These are phyloP conservation scores for Trematocara nigrifrons DNA, from an alignment of 2,113 vertebrate genomes.

Conservation along the genomic window DNA sequence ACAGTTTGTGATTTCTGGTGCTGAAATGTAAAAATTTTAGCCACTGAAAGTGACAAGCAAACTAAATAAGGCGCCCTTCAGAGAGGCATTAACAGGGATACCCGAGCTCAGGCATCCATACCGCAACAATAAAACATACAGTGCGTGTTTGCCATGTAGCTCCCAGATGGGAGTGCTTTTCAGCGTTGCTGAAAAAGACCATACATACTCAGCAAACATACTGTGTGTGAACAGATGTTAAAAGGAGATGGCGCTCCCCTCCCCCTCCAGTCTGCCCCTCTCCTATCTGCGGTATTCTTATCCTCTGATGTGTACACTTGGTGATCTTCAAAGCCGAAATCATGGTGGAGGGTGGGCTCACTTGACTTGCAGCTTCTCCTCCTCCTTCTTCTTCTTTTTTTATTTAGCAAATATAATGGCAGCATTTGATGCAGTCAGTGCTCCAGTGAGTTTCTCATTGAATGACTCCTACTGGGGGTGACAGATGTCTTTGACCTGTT, in stretches of 20 bases:
- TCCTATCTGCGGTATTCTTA: conserved; percentile 25
- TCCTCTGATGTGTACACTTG: conserved; percentile 35
- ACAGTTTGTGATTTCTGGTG: neutral
- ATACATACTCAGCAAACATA: conserved; percentile 19
- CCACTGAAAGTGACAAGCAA: neutral
- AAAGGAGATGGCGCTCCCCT: neutral
- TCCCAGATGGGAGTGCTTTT: conserved; percentile 20
- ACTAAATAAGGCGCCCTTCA: neutral
- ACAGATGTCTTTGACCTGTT: conserved; percentile 50
- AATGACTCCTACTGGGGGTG: conserved; percentile 1
- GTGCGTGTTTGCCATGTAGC: neutral
- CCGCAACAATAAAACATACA: neutral
- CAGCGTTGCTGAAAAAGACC: neutral
- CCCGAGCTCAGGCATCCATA: neutral
- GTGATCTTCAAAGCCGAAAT: conserved; percentile 38
- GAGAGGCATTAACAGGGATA: neutral
- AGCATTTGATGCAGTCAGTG: neutral
- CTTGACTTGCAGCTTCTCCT: neutral
- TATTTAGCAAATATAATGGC: neutral
- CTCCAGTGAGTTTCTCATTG: neutral
- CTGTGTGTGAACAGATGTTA: conserved; percentile 34
- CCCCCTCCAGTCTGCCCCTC: neutral
- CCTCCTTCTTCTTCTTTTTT: neutral
- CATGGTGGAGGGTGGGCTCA: neutral
- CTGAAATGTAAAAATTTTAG: neutral